Conservation (phyloP, 2,888 invertebrate species). For the Nomada fucata region DNA sequence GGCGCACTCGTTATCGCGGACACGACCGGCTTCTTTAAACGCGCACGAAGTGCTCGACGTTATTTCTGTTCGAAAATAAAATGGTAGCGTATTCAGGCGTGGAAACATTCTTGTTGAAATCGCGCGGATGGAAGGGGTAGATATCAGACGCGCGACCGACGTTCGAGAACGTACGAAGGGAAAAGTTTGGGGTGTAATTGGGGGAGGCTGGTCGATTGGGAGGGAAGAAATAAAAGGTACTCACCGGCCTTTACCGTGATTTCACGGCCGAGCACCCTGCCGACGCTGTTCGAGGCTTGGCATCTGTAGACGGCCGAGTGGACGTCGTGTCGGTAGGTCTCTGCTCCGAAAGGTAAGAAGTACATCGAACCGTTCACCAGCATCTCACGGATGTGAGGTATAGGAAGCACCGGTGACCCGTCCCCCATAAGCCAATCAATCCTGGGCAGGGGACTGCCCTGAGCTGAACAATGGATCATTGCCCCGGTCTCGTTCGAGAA, state of each 20-base stretch:
- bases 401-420: conserved; percentile 87
- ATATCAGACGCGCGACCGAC: not conserved
- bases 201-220: conserved; percentile 56
- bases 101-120: not conserved
- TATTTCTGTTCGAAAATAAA: not conserved
- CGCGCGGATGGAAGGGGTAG: not conserved
- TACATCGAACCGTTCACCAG: conserved; percentile 94
- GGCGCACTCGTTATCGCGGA: not conserved
- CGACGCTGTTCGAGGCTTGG: conserved; percentile 87
- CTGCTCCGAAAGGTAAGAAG: conserved; percentile 93
- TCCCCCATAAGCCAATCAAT: conserved; percentile 92
- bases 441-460: conserved; percentile 90
- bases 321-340: conserved; percentile 92
- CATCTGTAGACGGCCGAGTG: conserved; percentile 93
- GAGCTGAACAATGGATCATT: conserved; percentile 91
- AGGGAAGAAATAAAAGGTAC: conserved; percentile 75
- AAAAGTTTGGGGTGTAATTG: not conserved
- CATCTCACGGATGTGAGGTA: conserved; percentile 90
- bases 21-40: not conserved
- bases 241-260: conserved; percentile 96
- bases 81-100: not conserved
- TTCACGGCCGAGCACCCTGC: conserved; percentile 92
- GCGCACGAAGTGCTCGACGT: not conserved
- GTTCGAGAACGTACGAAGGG: not conserved
- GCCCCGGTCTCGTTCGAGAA: conserved; percentile 92